Conservation (phyloP, 2,888 invertebrate genomes). For the Kuschelorhynchus macadamiae region DNA sequence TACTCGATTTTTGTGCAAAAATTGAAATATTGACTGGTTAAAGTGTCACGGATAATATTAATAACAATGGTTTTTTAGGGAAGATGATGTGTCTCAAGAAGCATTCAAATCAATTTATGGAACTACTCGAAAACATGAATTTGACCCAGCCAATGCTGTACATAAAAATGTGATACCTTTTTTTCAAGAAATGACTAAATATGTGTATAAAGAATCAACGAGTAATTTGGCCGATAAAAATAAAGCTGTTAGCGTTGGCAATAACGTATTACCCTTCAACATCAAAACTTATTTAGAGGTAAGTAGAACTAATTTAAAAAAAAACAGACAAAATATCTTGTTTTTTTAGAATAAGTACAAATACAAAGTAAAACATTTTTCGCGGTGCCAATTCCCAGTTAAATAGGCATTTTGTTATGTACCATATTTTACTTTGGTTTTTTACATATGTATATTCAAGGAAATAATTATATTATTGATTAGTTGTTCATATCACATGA, state of each 20-base stretch:
- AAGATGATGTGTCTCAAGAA: slow-evolving; percentile 82
- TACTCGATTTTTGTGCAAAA: too few species aligned
- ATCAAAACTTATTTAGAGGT: slow-evolving; percentile 83
- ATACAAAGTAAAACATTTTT: too few species aligned
- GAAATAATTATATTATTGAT: too few species aligned
- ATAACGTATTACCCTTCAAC: slow-evolving; percentile 80
- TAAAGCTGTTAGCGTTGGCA: slow-evolving; percentile 76
- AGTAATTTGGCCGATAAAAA: slow-evolving; percentile 74
- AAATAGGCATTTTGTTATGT: too few species aligned
- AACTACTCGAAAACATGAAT: slow-evolving; percentile 73
- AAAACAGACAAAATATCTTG: too few species aligned
- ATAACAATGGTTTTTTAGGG: slow-evolving; percentile 68
- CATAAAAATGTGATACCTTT: slow-evolving; percentile 71
- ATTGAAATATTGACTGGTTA: too few species aligned
- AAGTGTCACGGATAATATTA: neutral
- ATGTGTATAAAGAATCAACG: slow-evolving; percentile 78
- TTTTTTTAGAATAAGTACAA: too few species aligned
- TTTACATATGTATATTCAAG: too few species aligned
- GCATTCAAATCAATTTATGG: slow-evolving; percentile 84
- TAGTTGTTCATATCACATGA: too few species aligned
- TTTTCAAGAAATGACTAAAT: slow-evolving; percentile 80
- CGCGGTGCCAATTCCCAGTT: too few species aligned
- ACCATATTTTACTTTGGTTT: too few species aligned
- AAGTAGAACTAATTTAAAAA: too few species aligned
- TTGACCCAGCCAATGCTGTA: slow-evolving; percentile 64